phyloP scores from a whole-genome alignment of 2,888 invertebrate species.

The Sesamia inferens region DNA sequence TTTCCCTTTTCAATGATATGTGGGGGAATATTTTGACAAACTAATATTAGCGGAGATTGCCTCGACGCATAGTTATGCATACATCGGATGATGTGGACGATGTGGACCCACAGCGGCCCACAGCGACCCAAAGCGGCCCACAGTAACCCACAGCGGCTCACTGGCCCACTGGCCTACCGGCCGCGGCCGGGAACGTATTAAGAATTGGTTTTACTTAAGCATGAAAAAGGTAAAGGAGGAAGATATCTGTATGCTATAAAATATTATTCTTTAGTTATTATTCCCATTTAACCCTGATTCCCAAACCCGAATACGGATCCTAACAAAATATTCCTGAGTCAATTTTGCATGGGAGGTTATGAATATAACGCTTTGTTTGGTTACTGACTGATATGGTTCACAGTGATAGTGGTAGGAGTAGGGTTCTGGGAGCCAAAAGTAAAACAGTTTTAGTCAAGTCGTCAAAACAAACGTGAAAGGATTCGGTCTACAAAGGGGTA shows the following conservation, averaged over 20 bases:
- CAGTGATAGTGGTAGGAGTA: neutral
- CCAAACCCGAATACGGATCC: constrained; percentile 30
- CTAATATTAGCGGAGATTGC: constrained; percentile 72
- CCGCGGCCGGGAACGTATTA: constrained; percentile 8
- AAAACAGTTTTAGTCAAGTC: neutral
- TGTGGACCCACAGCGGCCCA: constrained; percentile 2
- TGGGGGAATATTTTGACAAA: constrained; percentile 71
- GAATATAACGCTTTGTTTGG: neutral
- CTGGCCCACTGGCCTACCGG: neutral
- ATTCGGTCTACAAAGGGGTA: neutral
- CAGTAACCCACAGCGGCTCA: neutral
- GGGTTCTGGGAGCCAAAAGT: neutral
- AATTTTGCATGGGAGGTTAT: constrained; percentile 9
- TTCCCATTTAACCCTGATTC: constrained; percentile 38
- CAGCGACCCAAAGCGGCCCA: constrained; percentile 2
- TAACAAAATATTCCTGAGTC: constrained; percentile 42
- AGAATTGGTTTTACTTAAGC: constrained; percentile 56
- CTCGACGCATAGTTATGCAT: constrained; percentile 64
- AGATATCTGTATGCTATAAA: constrained; percentile 36
- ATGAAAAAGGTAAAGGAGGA: constrained; percentile 52
- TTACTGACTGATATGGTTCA: neutral
- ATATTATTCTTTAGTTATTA: constrained; percentile 48
- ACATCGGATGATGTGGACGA: constrained; percentile 49
- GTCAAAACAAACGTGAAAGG: neutral
- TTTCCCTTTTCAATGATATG: constrained; percentile 69